Conservation (phyloP, 2,888 invertebrate genomes). For the Chrysopilus asiliformis region DNA sequence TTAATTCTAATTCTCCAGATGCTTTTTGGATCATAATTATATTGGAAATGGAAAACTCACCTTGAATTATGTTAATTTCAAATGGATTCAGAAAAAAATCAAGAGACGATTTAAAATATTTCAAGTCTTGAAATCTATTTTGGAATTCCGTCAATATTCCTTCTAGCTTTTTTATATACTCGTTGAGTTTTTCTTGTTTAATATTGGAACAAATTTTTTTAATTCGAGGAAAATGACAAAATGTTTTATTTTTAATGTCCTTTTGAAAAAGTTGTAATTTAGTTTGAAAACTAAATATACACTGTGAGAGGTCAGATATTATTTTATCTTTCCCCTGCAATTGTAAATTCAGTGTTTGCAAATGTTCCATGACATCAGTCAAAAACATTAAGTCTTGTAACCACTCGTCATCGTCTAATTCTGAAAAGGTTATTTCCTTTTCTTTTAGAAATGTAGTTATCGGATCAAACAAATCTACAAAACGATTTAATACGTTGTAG, state of each 20-base stretch:
- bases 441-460: constrained; percentile 4
- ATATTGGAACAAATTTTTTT: neutral
- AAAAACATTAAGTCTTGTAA: constrained; percentile 7
- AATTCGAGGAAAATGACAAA: constrained; percentile 3
- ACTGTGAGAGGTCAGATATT: no score
- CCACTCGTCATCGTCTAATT: constrained; percentile 5
- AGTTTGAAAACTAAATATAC: no score
- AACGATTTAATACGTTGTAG: neutral
- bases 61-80: no score
- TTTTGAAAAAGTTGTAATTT: no score
- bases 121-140: constrained; percentile 5
- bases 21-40: constrained; percentile 16
- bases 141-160: constrained; percentile 3
- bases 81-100: no score
- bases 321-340: constrained; percentile 2
- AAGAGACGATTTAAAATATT: constrained; percentile 13
- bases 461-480: constrained; percentile 4
- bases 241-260: constrained; percentile 2
- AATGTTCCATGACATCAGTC: constrained; percentile 7
- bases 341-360: constrained; percentile 4
- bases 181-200: constrained; percentile 3
- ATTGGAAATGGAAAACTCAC: constrained; percentile 10
- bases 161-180: constrained; percentile 5
- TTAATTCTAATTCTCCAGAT: constrained; percentile 18
- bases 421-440: constrained; percentile 2